Evolutionary conservation across 37 sponge, comb jelly and placozoan species (phyloP).

Genomic region (Trichoplax adhaerens): DNA sequence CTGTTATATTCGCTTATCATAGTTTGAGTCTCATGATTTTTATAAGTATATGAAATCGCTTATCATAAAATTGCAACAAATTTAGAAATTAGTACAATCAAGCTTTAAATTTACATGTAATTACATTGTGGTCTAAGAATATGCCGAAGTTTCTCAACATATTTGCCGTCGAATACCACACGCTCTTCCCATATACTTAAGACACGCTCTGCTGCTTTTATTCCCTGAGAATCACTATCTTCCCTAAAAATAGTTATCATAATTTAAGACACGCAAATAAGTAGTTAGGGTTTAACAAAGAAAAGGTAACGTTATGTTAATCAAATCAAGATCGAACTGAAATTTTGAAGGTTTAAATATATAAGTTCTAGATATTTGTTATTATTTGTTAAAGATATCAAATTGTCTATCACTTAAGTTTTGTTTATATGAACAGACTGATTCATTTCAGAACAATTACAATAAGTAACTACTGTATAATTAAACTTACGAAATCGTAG

Average conservation of each 20-base stretch:
- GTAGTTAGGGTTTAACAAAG: not conserved
- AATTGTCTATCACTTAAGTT: too few species aligned
- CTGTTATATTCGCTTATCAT: conserved; percentile 6
- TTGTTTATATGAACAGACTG: too few species aligned
- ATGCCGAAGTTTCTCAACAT: conserved; percentile 5
- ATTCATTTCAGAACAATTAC: too few species aligned
- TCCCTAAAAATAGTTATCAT: conserved; percentile 3
- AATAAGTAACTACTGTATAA: too few species aligned
- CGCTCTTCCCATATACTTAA: conserved; percentile 74
- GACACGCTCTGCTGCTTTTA: conserved; percentile 44
- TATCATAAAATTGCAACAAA: too few species aligned
- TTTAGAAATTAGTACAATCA: not conserved
- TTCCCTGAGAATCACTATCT: conserved; percentile 23
- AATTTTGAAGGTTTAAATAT: too few species aligned
- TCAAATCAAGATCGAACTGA: too few species aligned
- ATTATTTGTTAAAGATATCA: too few species aligned
- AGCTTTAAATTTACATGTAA: too few species aligned
- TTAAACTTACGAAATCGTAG: too few species aligned
- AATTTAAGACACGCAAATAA: not conserved
- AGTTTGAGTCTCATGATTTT: conserved; percentile 9
- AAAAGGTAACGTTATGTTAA: not conserved
- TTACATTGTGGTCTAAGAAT: too few species aligned
- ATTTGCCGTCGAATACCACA: conserved; percentile 32
- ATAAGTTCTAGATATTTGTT: too few species aligned
- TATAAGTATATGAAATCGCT: not conserved